Base-by-base conservation (phyloP, 2,113 vertebrate genomes). In the Elanoides forficatus region DNA sequence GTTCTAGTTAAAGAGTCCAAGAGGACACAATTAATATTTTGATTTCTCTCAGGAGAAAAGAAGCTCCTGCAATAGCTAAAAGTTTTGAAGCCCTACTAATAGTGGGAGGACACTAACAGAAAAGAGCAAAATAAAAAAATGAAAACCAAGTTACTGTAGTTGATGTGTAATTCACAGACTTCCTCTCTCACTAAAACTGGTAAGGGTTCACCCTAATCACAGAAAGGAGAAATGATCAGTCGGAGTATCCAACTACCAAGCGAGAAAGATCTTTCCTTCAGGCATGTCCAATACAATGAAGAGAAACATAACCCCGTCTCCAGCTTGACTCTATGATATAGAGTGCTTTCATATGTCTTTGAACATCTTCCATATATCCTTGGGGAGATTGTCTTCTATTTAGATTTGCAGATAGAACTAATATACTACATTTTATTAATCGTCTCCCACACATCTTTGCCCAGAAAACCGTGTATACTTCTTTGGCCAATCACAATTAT, bases 401-500 rank as follows among this genome's bases (percentile, higher is more conserved):
- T 95, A 82, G 91, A 91, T 84, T 91, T 97, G 89, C 75, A 92
- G 95, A 88, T 67, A 96, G 95, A 97, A 96, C 81, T 92, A 95
- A 96, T 92, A 98, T 58, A 95, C 90, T 93, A 94, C 42, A 92
- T 83, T 96, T 92, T 94, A 81, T 97, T 96, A 86, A 86, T 97
- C 78, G 23, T 96, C 91, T 97, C 94, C 95, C 80, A 95, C 67
- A 92, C 45, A 58, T 62, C 63, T 95, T 94, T 97, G 86, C 94
- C 93, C 95, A 97, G 74, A 94, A 97, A 95, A 67, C 55, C 1
- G 0, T 42, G 59, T 91, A 86, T 90, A 72, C 40, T 81, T 90
- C 76, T 96, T 96, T 88, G 90, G 81, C 95, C 85, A 97, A 97
- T 91, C 90, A 92, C 94, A 95, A 90, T 92, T 97, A 97, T 97